phyloP scores from a whole-genome alignment of 2,797 vertebrate genomes.

The Scolopax bukidnonensis region DNA sequence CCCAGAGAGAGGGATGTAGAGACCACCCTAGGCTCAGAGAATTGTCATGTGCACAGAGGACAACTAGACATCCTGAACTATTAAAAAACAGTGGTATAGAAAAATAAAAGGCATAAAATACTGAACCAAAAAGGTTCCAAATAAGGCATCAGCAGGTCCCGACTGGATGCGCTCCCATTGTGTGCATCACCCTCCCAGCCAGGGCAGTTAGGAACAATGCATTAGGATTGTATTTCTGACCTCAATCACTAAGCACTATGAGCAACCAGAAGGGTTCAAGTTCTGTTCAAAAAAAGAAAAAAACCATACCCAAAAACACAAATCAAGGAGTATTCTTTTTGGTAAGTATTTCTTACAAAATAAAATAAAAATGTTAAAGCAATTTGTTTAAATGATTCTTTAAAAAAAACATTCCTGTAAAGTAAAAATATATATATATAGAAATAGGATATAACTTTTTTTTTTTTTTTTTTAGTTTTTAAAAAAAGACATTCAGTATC shows the following conservation, averaged over 20 bases:
- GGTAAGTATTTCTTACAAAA: conserved; percentile 77
- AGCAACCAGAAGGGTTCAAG: conserved; percentile 68
- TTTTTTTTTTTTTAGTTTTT: background rate
- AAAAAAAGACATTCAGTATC: conserved; percentile 72
- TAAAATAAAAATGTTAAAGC: conserved; percentile 62
- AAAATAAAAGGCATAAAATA: conserved; percentile 68
- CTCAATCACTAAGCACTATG: background rate
- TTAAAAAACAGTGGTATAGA: conserved; percentile 67
- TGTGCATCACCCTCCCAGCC: background rate
- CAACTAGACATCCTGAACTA: conserved; percentile 26
- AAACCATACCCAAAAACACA: background rate
- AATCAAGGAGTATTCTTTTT: conserved; percentile 60
- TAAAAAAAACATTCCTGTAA: conserved; percentile 70
- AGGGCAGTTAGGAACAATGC: background rate
- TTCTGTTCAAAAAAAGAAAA: background rate
- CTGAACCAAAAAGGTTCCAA: conserved; percentile 62
- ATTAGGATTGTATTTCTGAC: background rate
- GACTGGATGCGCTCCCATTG: conserved; percentile 29
- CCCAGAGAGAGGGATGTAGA: background rate
- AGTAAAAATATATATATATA: conserved; percentile 79
- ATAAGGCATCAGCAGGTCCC: conserved; percentile 75
- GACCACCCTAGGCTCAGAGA: conserved; percentile 20
- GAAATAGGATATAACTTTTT: conserved; percentile 50
- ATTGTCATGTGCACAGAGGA: background rate
- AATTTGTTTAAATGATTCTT: conserved; percentile 58